Conservation (phyloP, 2,888 invertebrate genomes). For the Entomobrya multifasciata region DNA sequence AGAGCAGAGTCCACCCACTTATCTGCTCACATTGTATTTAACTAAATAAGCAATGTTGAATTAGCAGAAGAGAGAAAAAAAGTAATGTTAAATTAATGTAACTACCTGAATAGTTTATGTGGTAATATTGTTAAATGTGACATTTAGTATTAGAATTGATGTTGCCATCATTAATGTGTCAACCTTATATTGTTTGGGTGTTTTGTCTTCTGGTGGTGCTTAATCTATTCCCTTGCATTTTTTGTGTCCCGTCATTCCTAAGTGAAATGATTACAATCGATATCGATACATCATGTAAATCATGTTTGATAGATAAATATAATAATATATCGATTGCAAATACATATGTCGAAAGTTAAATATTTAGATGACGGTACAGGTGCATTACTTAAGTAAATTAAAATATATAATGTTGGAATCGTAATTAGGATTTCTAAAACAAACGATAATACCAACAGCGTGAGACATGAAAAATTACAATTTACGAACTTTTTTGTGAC, state of each 20-base stretch:
- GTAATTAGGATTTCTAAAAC: neutral
- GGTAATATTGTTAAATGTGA: neutral
- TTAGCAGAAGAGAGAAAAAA: neutral
- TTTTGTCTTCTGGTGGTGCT: slow-evolving; percentile 71
- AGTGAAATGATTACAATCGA: neutral
- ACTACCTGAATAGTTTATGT: slow-evolving; percentile 14
- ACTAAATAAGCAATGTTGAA: too few relatives aligned
- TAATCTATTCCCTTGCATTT: slow-evolving; percentile 60
- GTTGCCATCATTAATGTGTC: neutral
- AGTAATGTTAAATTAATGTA: neutral
- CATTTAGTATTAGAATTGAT: neutral
- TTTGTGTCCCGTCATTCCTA: slow-evolving; percentile 54
- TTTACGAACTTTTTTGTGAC: too few relatives aligned
- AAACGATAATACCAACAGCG: too few relatives aligned
- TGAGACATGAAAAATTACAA: too few relatives aligned
- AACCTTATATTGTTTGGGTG: slow-evolving; percentile 47
- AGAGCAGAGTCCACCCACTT: slow-evolving; percentile 78
- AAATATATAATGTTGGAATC: neutral
- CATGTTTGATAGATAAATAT: neutral
- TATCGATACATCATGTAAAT: neutral
- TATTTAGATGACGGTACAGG: too few relatives aligned
- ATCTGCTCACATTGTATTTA: slow-evolving; percentile 79
- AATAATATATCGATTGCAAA: slow-evolving; percentile 4
- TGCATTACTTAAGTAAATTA: slow-evolving; percentile 30
- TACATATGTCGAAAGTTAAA: too few relatives aligned